Base-by-base conservation (phyloP, 2,888 invertebrate species). In the Rhamnusium bicolor region DNA sequence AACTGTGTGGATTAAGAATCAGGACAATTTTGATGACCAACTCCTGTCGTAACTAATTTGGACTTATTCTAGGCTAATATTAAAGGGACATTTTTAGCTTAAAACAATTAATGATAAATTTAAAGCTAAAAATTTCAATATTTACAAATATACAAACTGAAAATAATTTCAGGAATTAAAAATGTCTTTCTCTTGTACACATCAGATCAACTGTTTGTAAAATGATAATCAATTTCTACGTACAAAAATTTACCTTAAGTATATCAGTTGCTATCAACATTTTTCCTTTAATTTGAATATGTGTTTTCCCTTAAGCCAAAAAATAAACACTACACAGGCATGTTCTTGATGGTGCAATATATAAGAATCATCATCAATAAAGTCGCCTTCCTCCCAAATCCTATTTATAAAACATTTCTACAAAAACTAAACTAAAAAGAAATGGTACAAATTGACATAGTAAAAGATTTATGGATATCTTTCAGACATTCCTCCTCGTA, bases 301-400 rank as follows among this genome's bases (percentile, higher is more conserved):
- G 21, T 40, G 40, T 21, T 14, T 8, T 46, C 19, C 40, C 40
- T 40, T 21, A 12, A 4, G n/a, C 12, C 46, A 61, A n/a, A 61
- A 12, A 61, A 12, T 19, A 40, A 46, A 21, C 40, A 7, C 24
- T 18, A 7, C 32, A 7, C 61, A 4, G n/a, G 40, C 10, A 19
- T 14, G 21, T 24, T 46, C 21, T 58, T 61, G 61, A 61, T 61
- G 61, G n/a, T 18, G 5, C 61, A 14, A 61, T 61, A 46, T 61
- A 61, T 40, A 46, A 61, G 61, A 61, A 61, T 61, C 16, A 32
- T 29, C 24, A 16, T 32, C 10, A 61, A 46, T n/a, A 61, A 16
- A 27, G 27, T 32, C n/a, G 10, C n/a, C 16, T n/a, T 27, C 16
- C 46, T 19, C 18, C 16, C 51, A 18, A 19, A 51, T 51, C 18